These are phyloP conservation scores for Phenganax marumi DNA, from an alignment of 92 coral and sea anemone species.

Conservation along the genomic window DNA sequence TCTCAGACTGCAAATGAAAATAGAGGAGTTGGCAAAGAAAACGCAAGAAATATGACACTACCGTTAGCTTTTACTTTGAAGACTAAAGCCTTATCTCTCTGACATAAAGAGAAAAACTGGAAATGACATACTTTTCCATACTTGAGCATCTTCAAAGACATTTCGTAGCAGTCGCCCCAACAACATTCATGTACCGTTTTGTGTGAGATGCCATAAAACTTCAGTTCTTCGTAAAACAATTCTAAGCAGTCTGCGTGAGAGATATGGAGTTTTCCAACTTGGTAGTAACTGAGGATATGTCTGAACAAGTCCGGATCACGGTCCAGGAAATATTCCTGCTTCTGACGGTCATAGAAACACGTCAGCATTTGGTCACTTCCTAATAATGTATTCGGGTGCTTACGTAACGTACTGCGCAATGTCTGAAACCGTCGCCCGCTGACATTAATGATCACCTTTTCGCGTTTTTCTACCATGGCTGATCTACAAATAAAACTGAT, in stretches of 20 bases:
- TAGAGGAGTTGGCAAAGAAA: no score
- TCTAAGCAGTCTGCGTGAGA: conserved; percentile 23
- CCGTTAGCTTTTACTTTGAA: no score
- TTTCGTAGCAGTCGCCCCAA: conserved; percentile 14
- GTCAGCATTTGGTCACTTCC: conserved; percentile 13
- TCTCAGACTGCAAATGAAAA: no score
- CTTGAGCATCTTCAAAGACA: conserved; percentile 18
- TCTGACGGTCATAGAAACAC: conserved; percentile 2
- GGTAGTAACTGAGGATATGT: conserved; percentile 17
- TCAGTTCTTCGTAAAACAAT: conserved; percentile 18
- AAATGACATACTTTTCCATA: background rate
- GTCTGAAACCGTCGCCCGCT: conserved; percentile 17
- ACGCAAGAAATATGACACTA: no score
- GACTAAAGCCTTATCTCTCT: no score
- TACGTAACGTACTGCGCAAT: conserved; percentile 19
- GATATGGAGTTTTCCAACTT: conserved; percentile 15
- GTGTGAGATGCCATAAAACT: conserved; percentile 18
- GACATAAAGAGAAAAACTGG: no score
- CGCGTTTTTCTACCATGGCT: background rate
- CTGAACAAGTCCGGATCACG: conserved; percentile 28
- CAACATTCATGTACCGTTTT: conserved; percentile 16
- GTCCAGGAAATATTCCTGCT: conserved; percentile 14
- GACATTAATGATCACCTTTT: conserved; percentile 24
- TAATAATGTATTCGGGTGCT: conserved; percentile 18
- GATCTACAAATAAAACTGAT: background rate